Conservation (phyloP, 2,113 vertebrate species). For the Nycticorax nycticorax region DNA sequence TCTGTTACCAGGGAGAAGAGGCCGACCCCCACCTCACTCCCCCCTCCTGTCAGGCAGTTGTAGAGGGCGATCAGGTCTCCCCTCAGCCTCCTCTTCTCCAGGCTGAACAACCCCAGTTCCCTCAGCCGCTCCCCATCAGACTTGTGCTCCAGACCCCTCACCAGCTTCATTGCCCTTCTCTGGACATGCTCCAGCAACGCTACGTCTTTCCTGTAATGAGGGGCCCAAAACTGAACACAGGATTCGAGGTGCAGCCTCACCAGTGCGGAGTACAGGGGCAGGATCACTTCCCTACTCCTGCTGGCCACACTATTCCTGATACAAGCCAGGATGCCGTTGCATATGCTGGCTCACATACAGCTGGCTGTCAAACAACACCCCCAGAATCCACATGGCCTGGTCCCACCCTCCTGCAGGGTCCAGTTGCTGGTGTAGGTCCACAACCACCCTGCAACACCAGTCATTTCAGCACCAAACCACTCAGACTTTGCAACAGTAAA, state of each 20-base stretch:
- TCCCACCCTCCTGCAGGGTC: not conserved
- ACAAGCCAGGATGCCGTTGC: not conserved
- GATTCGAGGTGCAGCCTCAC: accelerated
- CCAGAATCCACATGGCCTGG: not conserved
- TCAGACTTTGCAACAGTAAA: not conserved
- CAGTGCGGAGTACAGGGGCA: not conserved
- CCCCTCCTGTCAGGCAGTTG: not conserved
- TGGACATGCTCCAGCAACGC: not conserved
- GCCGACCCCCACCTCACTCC: accelerated
- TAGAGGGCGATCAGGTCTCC: accelerated
- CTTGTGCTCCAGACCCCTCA: not conserved
- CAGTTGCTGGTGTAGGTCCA: not conserved
- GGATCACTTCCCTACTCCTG: accelerated
- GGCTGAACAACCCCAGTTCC: not conserved
- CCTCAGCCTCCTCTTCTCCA: not conserved
- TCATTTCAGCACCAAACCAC: not conserved
- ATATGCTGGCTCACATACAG: not conserved
- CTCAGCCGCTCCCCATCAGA: accelerated
- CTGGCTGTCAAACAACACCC: accelerated
- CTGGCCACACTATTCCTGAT: not conserved
- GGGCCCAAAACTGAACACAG: not conserved
- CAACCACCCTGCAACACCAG: not conserved
- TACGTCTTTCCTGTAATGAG: too few species aligned
- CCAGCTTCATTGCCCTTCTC: not conserved
- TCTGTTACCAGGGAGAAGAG: not conserved